Base-by-base conservation (phyloP, 2,797 vertebrate species). In the Hydrophis major region DNA sequence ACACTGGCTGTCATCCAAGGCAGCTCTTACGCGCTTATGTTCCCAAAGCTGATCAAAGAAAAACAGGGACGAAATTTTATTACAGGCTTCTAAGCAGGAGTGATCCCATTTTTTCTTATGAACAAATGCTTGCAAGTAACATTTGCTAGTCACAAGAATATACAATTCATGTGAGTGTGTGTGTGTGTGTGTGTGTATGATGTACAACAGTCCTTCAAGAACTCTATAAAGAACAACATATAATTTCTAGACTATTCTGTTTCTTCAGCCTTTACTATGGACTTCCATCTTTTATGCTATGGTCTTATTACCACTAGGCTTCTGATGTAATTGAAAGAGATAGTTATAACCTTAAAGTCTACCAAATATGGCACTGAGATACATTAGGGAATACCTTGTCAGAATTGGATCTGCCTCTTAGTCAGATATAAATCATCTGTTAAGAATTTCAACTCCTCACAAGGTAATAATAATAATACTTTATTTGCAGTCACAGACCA, bases 21-120 rank as follows among this genome's bases (percentile, higher is more conserved):
- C 55, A 32, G 86, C 86, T 88, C 55, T 87, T 87, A 88, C 59
- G 18, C 0, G 5, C 87, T 59, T 57, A 88, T 59, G n/a, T 32
- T 22, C n/a, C 61, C 69, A 69, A 87, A 94, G 93, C 89, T 78
- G 66, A 91, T 95, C 90, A 60, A 93, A 96, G 95, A 42, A 94
- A 94, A 92, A 14, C 91, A 10, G 0, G 5, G 91, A 93, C 93
- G 61, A 93, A 89, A n/a, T 94, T 96, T 74, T 90, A 53, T 59
- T 86, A 86, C 93, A 93, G 90, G 42, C 28, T 91, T 93, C 86
- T 94, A 94, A 93, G 93, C 93, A 32, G 0, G n/a, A 61, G 5
- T 7, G 42, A 93, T 88, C 86, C 61, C 90, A 88, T 25, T 2
- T 89, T 61, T 86, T 0, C 0, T 47, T 89, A 88, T 87, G 42